Evolutionary conservation across 1,140 invertebrate species (phyloP).

Genomic region (Orussus abietinus): DNA sequence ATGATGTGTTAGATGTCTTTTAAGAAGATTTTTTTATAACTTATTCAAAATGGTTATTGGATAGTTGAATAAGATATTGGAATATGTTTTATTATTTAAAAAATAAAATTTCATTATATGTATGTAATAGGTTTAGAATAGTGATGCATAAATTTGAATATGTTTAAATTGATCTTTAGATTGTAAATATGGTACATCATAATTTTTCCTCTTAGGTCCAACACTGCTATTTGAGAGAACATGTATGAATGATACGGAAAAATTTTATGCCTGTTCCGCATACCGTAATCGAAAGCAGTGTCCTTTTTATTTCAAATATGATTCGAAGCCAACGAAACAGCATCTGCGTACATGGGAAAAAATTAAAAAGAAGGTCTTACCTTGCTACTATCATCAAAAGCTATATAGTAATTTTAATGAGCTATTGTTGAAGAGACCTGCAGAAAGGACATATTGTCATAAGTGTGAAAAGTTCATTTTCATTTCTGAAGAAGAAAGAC

Average conservation of each 20-base stretch:
- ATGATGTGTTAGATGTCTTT: constrained; percentile 4
- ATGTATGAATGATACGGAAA: constrained; percentile 42
- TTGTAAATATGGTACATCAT: constrained; percentile 4
- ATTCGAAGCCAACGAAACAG: constrained; percentile 51
- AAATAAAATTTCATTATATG: constrained; percentile 7
- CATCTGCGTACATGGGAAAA: constrained; percentile 52
- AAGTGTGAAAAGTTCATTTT: constrained; percentile 60
- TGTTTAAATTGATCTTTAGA: constrained; percentile 8
- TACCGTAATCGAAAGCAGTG: constrained; percentile 74
- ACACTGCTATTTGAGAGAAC: constrained; percentile 67
- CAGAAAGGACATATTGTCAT: constrained; percentile 58
- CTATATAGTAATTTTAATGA: constrained; percentile 52
- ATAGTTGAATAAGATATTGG: not conserved
- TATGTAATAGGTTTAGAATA: not conserved
- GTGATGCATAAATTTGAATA: constrained; percentile 3
- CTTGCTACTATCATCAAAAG: constrained; percentile 52
- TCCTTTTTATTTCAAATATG: constrained; percentile 61
- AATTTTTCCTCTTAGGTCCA: constrained; percentile 54
- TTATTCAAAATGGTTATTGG: constrained; percentile 7
- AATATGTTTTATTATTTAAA: constrained; percentile 1
- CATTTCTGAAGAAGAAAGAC: constrained; percentile 43
- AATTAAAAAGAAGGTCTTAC: constrained; percentile 50
- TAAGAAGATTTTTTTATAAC: constrained; percentile 9
- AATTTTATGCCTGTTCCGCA: constrained; percentile 76
- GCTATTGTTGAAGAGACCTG: constrained; percentile 26